A percentile compares a stretch with the other conserved stretches of the same genome.
Evolutionary conservation across 2,797 vertebrate genomes (phyloP).

Genomic region (Coendou prehensilis): DNA sequence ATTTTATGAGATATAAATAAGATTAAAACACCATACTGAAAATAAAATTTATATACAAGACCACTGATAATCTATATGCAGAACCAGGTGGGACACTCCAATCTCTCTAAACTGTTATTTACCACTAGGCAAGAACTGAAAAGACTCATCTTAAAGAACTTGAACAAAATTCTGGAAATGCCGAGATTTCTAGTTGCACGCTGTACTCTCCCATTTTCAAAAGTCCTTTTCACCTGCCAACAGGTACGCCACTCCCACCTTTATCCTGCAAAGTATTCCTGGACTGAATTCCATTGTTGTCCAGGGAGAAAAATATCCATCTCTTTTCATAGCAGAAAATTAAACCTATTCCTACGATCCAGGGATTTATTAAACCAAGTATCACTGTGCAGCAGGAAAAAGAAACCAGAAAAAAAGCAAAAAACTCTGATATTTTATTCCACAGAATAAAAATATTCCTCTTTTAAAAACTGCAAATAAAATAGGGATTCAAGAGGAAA

Average conservation of each 20-base stretch:
- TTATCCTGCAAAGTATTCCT: neutral
- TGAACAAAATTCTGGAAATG: neutral
- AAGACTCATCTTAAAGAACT: neutral
- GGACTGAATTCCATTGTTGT: neutral
- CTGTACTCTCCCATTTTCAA: neutral
- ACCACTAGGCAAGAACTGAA: neutral
- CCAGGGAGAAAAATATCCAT: neutral
- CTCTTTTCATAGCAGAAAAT: neutral
- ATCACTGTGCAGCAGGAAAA: neutral
- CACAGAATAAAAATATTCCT: neutral
- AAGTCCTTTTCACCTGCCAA: neutral
- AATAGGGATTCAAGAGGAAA: neutral
- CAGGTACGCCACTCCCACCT: neutral
- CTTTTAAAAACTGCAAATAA: neutral
- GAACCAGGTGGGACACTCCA: neutral
- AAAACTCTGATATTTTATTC: neutral
- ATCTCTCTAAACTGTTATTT: neutral
- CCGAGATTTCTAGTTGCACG: neutral
- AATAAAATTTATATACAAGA: neutral
- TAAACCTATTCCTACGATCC: neutral
- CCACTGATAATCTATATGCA: neutral
- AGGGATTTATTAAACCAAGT: neutral
- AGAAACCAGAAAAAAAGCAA: neutral
- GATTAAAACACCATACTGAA: constrained; percentile 8
- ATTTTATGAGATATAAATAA: constrained; percentile 39